phyloP scores from a whole-genome alignment of 2,888 invertebrate species.

The Panzeria rudis region DNA sequence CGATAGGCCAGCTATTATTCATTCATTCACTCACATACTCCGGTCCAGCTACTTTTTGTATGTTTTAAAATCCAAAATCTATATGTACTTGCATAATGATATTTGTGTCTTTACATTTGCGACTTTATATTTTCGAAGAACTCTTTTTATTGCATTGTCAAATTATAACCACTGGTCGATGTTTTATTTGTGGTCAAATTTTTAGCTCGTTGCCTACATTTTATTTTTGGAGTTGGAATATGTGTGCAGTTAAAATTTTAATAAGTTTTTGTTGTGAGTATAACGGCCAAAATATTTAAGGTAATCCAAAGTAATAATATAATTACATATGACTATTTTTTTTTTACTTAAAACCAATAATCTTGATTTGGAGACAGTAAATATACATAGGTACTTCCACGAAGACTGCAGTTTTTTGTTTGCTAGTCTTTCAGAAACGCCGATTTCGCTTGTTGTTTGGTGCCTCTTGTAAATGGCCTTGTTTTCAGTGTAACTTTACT shows the following conservation, averaged over 20 bases:
- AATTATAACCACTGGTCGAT: constrained; percentile 13
- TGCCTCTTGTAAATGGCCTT: too few species aligned
- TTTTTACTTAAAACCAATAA: too few species aligned
- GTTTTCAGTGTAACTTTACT: too few species aligned
- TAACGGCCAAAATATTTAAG: background rate
- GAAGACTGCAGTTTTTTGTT: too few species aligned
- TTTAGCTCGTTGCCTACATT: background rate
- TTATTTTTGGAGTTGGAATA: background rate
- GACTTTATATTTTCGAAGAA: constrained; percentile 26
- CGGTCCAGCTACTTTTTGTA: background rate
- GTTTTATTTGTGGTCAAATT: background rate
- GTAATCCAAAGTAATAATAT: too few species aligned
- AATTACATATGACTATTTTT: too few species aligned
- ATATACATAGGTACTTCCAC: too few species aligned
- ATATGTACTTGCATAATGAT: constrained; percentile 41
- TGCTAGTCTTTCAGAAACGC: too few species aligned
- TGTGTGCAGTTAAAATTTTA: background rate
- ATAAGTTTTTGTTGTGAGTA: too few species aligned
- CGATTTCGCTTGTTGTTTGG: too few species aligned
- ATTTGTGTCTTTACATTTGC: constrained; percentile 54
- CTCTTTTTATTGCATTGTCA: constrained; percentile 3
- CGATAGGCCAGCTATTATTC: constrained; percentile 52
- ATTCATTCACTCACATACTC: constrained; percentile 10
- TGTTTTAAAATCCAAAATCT: background rate
- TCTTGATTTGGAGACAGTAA: too few species aligned